Conservation (phyloP, 2,888 invertebrate genomes). For the Eurois occulta region DNA sequence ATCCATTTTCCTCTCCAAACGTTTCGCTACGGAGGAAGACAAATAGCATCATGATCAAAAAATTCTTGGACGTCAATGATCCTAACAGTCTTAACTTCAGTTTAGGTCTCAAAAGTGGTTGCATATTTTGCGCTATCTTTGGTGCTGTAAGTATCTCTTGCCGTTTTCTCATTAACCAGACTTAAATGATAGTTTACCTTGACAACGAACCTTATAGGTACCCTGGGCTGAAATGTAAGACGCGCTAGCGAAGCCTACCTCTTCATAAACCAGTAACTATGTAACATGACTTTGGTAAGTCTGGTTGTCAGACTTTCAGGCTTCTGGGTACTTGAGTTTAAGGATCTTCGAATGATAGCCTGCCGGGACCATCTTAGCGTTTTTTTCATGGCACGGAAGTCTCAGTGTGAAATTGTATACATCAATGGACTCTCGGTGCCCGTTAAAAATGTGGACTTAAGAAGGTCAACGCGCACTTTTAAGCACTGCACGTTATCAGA, state of each 20-base stretch:
- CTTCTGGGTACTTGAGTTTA: neutral
- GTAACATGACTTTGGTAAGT: neutral
- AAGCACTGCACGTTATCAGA: neutral
- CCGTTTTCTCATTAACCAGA: neutral
- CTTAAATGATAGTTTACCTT: neutral
- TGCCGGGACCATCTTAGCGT: neutral
- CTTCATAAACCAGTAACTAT: neutral
- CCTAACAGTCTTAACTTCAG: conserved; percentile 49
- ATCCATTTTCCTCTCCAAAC: conserved; percentile 27
- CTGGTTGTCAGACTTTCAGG: neutral
- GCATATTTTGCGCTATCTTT: conserved; percentile 58
- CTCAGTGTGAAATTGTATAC: too few relatives aligned
- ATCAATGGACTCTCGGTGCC: neutral
- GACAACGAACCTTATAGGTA: neutral
- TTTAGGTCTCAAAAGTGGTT: conserved; percentile 57
- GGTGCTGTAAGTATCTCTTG: conserved; percentile 58
- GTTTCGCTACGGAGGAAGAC: conserved; percentile 18
- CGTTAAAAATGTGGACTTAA: neutral
- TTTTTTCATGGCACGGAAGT: neutral
- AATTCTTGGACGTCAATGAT: conserved; percentile 50
- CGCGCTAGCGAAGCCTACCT: too few relatives aligned
- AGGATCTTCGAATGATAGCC: neutral
- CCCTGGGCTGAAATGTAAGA: neutral
- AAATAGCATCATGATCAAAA: conserved; percentile 50
- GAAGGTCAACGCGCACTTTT: neutral